Base-by-base conservation (phyloP, 2,888 invertebrate genomes). In the Epinotia brunnichana region DNA sequence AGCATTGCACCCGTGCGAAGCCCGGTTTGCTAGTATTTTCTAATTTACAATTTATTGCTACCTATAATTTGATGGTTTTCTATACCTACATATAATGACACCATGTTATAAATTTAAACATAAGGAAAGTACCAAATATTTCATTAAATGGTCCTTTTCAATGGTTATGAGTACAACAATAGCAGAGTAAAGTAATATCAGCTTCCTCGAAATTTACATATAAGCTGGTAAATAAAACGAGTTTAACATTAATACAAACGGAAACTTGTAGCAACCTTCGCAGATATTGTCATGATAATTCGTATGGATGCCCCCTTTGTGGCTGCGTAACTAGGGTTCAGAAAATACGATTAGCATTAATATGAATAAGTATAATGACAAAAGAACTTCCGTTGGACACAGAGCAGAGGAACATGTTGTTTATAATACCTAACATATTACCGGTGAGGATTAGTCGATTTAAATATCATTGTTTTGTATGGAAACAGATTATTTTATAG, bases 211-310 rank as follows among this genome's bases (percentile, higher is more conserved):
- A 61, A 69, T 56, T 56, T 70, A 13, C 56, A 62, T 70, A 29
- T 70, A 29, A 70, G 24, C 57, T 10, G 57, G 56, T 56, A 62
- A 48, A 70, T 70, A 70, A 62, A 62, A 39, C 21, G 11, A 48
- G 44, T 35, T 15, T 11, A 51, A 35, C 11, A 56, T 44, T 48
- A 48, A 57, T 70, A 71, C 69, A 69, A 75, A 70, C 68, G 76
- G 75, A 76, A 78, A 78, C 77, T 78, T 82, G 80, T 81, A 79
- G 74, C 78, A 77, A 79, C 82, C 79, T 81, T 81, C 76, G 67
- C 69, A 67, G 75, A 80, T 81, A 83, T 84, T 83, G 77, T 83
- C 80, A 82, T 82, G 81, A 75, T 83, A 83, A 83, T 83, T 78
- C 29, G 62, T 74, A 60, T 53, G 62, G 29, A 19, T 59, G 69